Conservation (phyloP, 2,888 invertebrate species). For the Synergus umbraculus region DNA sequence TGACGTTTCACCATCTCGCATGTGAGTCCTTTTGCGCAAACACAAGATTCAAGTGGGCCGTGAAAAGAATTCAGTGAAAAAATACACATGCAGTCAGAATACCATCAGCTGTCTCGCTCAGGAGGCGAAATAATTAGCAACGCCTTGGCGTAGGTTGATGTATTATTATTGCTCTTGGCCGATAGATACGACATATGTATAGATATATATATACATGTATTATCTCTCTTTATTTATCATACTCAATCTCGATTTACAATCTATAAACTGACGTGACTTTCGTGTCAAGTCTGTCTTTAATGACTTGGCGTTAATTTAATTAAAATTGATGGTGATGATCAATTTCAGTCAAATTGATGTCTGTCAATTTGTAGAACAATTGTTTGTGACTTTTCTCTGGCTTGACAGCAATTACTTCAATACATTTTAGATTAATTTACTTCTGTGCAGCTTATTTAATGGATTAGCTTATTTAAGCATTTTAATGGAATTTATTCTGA, state of each 20-base stretch:
- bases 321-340: constrained; percentile 16
- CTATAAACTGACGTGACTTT: constrained; percentile 1
- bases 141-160: constrained; percentile 16
- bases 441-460: too few species aligned
- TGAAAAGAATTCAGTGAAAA: not conserved
- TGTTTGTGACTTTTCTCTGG: not conserved
- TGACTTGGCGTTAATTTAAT: constrained; percentile 14
- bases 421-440: too few species aligned
- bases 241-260: constrained; percentile 19
- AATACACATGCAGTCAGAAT: constrained; percentile 10
- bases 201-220: too few species aligned
- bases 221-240: not conserved
- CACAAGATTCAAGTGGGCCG: constrained; percentile 18
- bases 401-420: not conserved
- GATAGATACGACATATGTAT: not conserved
- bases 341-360: constrained; percentile 15
- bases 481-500: too few species aligned
- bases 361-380: not conserved
- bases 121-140: constrained; percentile 31
- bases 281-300: constrained; percentile 10
- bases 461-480: too few species aligned
- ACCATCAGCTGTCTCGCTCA: constrained; percentile 11
- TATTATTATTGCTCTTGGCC: not conserved
- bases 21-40: constrained; percentile 10
- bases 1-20: constrained; percentile 35